phyloP scores from a whole-genome alignment of 1,140 invertebrate species.

The Zeugodacus cucurbitae region DNA sequence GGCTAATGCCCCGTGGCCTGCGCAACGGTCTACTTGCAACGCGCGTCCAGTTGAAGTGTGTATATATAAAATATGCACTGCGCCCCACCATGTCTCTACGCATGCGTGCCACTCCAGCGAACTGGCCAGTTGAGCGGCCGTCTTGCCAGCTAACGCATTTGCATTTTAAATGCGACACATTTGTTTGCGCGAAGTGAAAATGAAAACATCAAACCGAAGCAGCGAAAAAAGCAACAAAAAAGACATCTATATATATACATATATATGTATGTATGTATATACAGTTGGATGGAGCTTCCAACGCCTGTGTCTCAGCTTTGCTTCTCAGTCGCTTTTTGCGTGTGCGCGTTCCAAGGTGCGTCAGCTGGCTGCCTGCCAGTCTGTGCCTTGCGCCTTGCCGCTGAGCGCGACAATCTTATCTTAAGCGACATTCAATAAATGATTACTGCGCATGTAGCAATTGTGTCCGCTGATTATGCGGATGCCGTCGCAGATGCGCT shows the following conservation, averaged over 20 bases:
- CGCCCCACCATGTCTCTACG: neutral
- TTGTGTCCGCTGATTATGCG: conserved; percentile 43
- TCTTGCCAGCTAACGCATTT: neutral
- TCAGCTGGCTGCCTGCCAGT: conserved; percentile 3
- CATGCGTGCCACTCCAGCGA: neutral
- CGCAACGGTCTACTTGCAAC: neutral
- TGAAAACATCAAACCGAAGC: conserved; percentile 11
- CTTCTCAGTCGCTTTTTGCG: neutral
- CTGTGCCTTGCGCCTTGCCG: neutral
- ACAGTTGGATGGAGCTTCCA: neutral
- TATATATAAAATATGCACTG: neutral
- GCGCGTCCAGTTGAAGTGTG: neutral
- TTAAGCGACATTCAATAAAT: conserved; percentile 44
- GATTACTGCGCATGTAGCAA: conserved; percentile 45
- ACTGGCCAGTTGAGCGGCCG: neutral
- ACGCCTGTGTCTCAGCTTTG: neutral
- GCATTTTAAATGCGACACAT: conserved; percentile 30
- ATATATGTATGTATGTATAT: neutral
- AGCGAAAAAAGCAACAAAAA: neutral
- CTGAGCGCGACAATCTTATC: conserved; percentile 36
- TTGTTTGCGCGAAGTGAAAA: conserved; percentile 28
- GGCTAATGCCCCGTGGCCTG: neutral
- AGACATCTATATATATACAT: neutral
- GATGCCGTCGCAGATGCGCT: neutral
- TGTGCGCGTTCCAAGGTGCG: neutral